These are phyloP conservation scores for Corbicula japonica DNA, from an alignment of 2,888 invertebrate genomes.

Conservation along the genomic window DNA sequence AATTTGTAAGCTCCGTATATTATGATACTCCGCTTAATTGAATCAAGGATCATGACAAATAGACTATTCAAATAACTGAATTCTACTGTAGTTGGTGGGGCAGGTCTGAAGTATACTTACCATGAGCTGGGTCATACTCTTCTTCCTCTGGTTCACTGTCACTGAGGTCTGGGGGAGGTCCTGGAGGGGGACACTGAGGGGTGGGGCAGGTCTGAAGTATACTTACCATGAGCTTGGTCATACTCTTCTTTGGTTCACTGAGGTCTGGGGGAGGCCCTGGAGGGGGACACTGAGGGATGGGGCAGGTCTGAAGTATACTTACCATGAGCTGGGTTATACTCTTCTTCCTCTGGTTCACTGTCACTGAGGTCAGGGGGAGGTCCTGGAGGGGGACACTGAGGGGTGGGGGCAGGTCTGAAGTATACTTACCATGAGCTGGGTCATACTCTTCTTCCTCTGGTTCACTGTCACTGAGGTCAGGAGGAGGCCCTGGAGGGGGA, in stretches of 20 bases:
- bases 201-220: no score
- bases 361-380: constrained; percentile 85
- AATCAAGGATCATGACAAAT: no score
- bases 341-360: constrained; percentile 84
- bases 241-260: constrained; percentile 84
- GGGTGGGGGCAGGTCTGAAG: no score
- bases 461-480: constrained; percentile 85
- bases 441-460: constrained; percentile 83
- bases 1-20: no score
- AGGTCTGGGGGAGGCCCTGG: constrained; percentile 85
- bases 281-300: no score
- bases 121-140: constrained; percentile 80
- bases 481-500: constrained; percentile 86
- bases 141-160: constrained; percentile 85
- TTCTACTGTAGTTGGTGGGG: no score
- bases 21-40: no score
- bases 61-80: no score
- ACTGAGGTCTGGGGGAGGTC: constrained; percentile 85
- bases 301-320: no score
- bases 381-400: constrained; percentile 86
- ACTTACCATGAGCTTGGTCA: constrained; percentile 79
- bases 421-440: constrained; percentile 78
- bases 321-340: constrained; percentile 81
- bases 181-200: constrained; percentile 87
- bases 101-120: no score